Evolutionary conservation across 1,140 invertebrate genomes (phyloP), one percentile per base, ranked within the genome.

Genomic region (Oncopeltus fasciatus): DNA sequence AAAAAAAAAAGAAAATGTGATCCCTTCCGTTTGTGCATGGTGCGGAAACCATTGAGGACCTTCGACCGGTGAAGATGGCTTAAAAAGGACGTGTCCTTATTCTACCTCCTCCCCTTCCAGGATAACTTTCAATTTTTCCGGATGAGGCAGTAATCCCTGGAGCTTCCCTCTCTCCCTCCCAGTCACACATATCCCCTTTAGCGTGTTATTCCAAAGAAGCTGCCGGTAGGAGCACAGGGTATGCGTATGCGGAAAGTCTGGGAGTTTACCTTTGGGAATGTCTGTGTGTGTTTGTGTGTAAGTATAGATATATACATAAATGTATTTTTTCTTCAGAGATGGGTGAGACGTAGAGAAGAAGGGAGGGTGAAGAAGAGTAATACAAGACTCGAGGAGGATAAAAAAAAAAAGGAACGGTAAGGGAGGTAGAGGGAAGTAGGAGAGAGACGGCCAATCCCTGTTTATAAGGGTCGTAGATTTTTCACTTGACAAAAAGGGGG

Each of bases 401-500:
- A n/a, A n/a, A n/a, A n/a, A n/a, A n/a, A n/a, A n/a, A n/a, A n/a
- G n/a, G n/a, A 53, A 24, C 21, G 49, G 2, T 14, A 14, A 24
- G 18, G 2, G 14, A 53, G 31, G 31, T 5, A 38, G 31, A 38
- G 31, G 14, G 31, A 8, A 38, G 14, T 38, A 38, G 5, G 14
- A 38, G 31, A 5, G 31, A 14, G 49, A 27, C 20, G 18, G 20
- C 49, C 20, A 53, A 53, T 53, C 49, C 49, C 49, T 53, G 49
- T 53, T 53, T 44, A 62, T 33, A 49, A 49, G 21, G 51, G 58
- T 47, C 51, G 61, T 63, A 58, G 53, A 29, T 28, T 59, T 57
- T 49, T 58, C 61, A 47, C 46, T 51, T 59, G 61, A 44, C 33
- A 59, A 14, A 66, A 66, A 49, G 8, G 46, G 59, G 43, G 28